Evolutionary conservation across 2,113 vertebrate genomes (phyloP).

Genomic region (Benitochromis conjunctus): DNA sequence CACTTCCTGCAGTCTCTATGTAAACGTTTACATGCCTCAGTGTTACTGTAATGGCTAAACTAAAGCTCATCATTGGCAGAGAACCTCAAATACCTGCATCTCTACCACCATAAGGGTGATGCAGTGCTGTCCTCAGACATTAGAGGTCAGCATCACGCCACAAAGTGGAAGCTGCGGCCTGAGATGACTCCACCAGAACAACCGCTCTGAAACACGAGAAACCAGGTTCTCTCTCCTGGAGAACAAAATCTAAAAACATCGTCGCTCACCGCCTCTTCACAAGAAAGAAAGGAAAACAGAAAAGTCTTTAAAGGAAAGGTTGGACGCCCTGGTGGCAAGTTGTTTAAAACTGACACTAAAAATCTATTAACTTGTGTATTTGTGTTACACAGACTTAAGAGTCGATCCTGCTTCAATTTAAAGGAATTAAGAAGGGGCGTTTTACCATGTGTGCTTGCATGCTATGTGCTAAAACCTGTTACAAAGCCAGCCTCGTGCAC

Average conservation of each 20-base stretch:
- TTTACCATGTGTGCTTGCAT: neutral
- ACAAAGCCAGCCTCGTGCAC: fast-evolving
- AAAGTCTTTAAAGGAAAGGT: neutral
- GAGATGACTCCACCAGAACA: neutral
- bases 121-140: neutral
- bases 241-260: neutral
- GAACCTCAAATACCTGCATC: fast-evolving
- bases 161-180: neutral
- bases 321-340: neutral
- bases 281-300: neutral
- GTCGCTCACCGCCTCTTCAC: neutral
- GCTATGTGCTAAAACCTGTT: neutral
- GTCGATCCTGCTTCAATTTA: neutral
- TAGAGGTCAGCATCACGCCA: conserved; percentile 3
- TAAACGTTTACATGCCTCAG: fast-evolving
- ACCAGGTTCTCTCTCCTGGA: neutral
- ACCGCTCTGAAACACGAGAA: neutral
- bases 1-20: neutral
- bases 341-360: neutral
- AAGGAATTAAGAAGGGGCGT: neutral
- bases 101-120: neutral
- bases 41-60: neutral
- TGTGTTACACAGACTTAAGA: fast-evolving
- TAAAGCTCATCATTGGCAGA: neutral
- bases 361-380: neutral